A percentile compares a stretch with the other conserved stretches of the same genome.
Conservation (phyloP, 2,113 vertebrate species). For the Chinchilla lanigera region DNA sequence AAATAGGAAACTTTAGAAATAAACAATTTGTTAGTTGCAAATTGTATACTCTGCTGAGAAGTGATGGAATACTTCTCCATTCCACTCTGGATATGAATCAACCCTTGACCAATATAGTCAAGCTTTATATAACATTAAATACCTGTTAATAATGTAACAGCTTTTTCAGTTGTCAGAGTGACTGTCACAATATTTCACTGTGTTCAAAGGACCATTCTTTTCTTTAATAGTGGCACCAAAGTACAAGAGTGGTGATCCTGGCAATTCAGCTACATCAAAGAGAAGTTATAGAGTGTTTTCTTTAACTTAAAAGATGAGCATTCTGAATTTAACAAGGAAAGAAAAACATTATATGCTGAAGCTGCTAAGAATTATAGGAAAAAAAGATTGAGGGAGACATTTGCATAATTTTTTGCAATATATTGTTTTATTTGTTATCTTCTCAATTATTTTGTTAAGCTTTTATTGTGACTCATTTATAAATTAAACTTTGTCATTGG, state of each 20-base stretch:
- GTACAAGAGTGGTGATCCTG: neutral
- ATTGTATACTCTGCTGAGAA: neutral
- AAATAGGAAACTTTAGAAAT: neutral
- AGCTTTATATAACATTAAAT: neutral
- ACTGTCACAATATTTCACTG: neutral
- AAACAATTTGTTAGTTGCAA: neutral
- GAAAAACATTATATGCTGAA: neutral
- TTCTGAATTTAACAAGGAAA: neutral
- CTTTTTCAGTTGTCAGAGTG: neutral
- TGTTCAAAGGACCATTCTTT: neutral
- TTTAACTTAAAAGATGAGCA: neutral
- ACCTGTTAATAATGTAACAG: neutral
- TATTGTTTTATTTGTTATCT: neutral
- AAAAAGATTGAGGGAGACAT: neutral
- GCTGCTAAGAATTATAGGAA: neutral
- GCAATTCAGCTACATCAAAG: neutral
- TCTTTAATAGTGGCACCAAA: neutral
- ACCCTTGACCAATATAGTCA: neutral
- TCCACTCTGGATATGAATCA: neutral
- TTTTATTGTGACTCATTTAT: neutral
- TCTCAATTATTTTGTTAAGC: neutral
- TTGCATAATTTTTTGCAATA: neutral
- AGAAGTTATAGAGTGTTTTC: neutral
- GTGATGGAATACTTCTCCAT: neutral
- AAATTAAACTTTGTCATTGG: neutral